phyloP scores from a whole-genome alignment of 2,888 invertebrate species.

The Odontocerum albicorne region DNA sequence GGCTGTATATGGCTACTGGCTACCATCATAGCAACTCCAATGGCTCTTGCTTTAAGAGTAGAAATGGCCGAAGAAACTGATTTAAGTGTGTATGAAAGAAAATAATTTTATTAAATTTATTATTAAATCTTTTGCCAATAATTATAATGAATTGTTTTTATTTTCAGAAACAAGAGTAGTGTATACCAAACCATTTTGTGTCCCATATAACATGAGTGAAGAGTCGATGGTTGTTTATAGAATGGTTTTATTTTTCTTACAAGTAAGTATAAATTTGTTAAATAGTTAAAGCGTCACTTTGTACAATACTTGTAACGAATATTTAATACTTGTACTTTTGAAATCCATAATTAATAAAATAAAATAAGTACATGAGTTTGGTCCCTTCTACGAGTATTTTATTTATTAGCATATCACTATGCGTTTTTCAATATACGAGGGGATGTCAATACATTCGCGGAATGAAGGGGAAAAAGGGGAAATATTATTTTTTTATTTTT shows the following conservation, averaged over 20 bases:
- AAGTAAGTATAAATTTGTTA: constrained; percentile 32
- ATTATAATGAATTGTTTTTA: constrained; percentile 6
- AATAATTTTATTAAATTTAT: background rate
- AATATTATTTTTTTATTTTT: too few relatives aligned
- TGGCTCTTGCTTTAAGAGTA: constrained; percentile 65
- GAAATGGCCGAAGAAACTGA: constrained; percentile 53
- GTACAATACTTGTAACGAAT: too few relatives aligned
- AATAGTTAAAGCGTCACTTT: background rate
- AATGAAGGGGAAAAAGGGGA: too few relatives aligned
- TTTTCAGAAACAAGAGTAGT: constrained; percentile 46
- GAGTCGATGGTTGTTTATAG: constrained; percentile 60
- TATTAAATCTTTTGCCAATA: background rate
- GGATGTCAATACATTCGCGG: too few relatives aligned
- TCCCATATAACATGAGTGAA: constrained; percentile 57
- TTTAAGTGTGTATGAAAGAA: constrained; percentile 44
- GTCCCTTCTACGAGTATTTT: too few relatives aligned
- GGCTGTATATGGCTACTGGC: constrained; percentile 74
- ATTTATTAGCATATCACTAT: too few relatives aligned
- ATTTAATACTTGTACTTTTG: too few relatives aligned
- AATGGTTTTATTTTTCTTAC: constrained; percentile 57
- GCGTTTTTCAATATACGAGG: too few relatives aligned
- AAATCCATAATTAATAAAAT: too few relatives aligned
- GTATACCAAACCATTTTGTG: constrained; percentile 61
- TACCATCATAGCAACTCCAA: constrained; percentile 68
- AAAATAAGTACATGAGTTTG: too few relatives aligned